Evolutionary conservation across 2,113 vertebrate genomes (phyloP).

Genomic region (Odontophorus gujanensis): DNA sequence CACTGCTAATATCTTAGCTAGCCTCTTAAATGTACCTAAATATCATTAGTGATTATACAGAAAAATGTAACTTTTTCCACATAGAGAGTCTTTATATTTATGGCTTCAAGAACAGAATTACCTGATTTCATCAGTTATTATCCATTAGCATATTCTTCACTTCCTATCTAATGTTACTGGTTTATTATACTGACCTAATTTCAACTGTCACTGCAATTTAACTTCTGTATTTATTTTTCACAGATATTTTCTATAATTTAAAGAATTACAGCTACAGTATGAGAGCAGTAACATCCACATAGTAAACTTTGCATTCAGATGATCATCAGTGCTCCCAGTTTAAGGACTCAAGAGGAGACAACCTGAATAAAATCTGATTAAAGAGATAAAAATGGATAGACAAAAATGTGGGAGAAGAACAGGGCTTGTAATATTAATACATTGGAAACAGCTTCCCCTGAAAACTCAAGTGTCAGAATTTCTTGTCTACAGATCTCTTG

Average conservation of each 20-base stretch:
- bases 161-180: slow-evolving; percentile 1
- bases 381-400: slow-evolving; percentile 32
- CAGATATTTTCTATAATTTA: slow-evolving; percentile 60
- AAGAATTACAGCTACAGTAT: slow-evolving; percentile 36
- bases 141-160: slow-evolving; percentile 31
- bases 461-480: background rate
- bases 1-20: background rate
- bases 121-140: slow-evolving; percentile 54
- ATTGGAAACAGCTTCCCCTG: background rate
- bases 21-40: slow-evolving; percentile 31
- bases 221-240: slow-evolving; percentile 63
- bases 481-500: background rate
- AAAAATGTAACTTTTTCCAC: slow-evolving; percentile 42
- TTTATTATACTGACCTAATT: slow-evolving; percentile 66
- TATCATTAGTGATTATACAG: slow-evolving; percentile 42
- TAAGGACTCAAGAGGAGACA: slow-evolving; percentile 30
- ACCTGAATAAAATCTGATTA: slow-evolving; percentile 56
- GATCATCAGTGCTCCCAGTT: background rate
- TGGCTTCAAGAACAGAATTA: slow-evolving; percentile 38
- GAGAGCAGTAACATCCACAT: slow-evolving; percentile 4
- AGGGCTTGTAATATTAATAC: slow-evolving; percentile 8
- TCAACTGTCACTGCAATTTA: slow-evolving; percentile 47
- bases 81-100: slow-evolving; percentile 46
- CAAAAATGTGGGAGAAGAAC: slow-evolving; percentile 6
- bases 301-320: slow-evolving; percentile 48